phyloP scores from a whole-genome alignment of 2,888 invertebrate genomes.

The Caprella mutica region DNA sequence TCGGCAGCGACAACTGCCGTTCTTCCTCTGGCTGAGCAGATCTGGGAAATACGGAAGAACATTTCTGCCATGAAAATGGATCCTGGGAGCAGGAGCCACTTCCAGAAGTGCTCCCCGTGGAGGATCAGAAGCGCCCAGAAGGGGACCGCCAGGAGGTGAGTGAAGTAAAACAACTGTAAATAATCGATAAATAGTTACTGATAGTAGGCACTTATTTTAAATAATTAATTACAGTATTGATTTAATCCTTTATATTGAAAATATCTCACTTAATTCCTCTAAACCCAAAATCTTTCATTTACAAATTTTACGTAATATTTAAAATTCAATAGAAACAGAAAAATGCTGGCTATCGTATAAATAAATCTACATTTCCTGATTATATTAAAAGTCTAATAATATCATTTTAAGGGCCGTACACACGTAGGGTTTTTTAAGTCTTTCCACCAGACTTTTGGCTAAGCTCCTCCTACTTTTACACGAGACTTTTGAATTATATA shows the following conservation, averaged over 20 bases:
- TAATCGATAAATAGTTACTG: neutral
- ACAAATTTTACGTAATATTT: too few species aligned
- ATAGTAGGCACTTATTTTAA: neutral
- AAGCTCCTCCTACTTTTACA: too few species aligned
- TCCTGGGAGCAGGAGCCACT: slow-evolving; percentile 34
- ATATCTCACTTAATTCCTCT: neutral
- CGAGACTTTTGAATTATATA: too few species aligned
- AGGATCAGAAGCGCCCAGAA: slow-evolving; percentile 34
- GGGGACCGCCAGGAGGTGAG: slow-evolving; percentile 35
- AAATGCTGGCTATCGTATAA: too few species aligned
- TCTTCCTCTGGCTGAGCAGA: slow-evolving; percentile 31
- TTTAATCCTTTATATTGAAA: neutral
- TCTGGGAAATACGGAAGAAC: slow-evolving; percentile 24
- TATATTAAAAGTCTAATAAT: too few species aligned
- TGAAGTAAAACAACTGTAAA: slow-evolving; percentile 35
- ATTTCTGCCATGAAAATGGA: slow-evolving; percentile 32
- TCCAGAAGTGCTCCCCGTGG: slow-evolving; percentile 35
- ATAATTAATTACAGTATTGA: neutral
- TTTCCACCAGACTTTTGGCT: too few species aligned
- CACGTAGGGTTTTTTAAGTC: too few species aligned
- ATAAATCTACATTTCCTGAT: too few species aligned
- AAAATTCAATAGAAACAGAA: too few species aligned
- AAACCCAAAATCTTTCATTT: too few species aligned
- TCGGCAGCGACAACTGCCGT: slow-evolving; percentile 26
- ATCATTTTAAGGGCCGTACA: too few species aligned